These are phyloP conservation scores for Hylaeus volcanicus DNA, from an alignment of 1,140 invertebrate genomes.

Conservation along the genomic window DNA sequence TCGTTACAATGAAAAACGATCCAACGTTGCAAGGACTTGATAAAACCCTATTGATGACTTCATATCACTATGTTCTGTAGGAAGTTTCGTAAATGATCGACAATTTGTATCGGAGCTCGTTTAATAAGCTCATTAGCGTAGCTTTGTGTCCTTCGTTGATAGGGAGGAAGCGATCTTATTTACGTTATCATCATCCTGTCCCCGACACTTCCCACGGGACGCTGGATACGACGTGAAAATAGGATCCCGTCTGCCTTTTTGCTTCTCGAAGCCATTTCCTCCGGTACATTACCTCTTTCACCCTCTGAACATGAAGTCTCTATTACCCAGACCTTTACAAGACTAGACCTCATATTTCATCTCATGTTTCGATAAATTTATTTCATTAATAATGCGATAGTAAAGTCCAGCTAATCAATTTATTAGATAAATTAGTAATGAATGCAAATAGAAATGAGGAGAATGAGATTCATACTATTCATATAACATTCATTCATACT, in stretches of 20 bases:
- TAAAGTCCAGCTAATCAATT: too few species aligned
- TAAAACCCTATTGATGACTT: too few species aligned
- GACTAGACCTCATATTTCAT: too few species aligned
- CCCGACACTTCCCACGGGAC: conserved; percentile 17
- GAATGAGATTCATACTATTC: too few species aligned
- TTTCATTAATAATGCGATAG: too few species aligned
- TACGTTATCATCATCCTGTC: conserved; percentile 3
- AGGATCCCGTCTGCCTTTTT: not conserved
- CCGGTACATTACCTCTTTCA: not conserved
- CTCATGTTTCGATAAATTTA: not conserved
- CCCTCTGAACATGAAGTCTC: not conserved
- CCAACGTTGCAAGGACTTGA: too few species aligned
- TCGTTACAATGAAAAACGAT: too few species aligned
- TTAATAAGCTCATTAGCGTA: conserved; percentile 65
- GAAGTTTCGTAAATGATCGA: conserved; percentile 5
- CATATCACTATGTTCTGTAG: too few species aligned
- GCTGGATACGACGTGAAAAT: not conserved
- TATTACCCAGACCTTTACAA: not conserved
- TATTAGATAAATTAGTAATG: too few species aligned
- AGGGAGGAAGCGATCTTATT: conserved; percentile 49
- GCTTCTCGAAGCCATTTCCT: not conserved
- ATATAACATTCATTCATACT: too few species aligned
- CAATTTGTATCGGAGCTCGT: not conserved
- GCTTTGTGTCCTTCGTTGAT: conserved; percentile 15
- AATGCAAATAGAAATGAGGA: too few species aligned